A percentile compares a stretch with the other conserved stretches of the same genome.
Conservation (phyloP, 2,888 invertebrate genomes). For the Sturmia bella region DNA sequence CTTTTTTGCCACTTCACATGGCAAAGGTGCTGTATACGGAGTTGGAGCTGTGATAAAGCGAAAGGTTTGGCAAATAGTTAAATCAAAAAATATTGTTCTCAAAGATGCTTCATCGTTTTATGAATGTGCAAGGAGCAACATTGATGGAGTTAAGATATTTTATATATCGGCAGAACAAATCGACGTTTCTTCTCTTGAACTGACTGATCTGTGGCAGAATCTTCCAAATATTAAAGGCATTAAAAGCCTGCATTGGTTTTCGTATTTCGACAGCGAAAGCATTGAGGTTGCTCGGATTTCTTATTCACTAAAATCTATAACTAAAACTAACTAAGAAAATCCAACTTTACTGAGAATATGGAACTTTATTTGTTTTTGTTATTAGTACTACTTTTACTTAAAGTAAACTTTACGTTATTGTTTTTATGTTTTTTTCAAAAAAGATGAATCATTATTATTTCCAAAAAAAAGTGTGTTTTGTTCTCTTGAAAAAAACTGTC, state of each 20-base stretch:
- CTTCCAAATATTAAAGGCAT: not conserved
- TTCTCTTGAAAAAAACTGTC: too few species aligned
- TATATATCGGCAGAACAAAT: not conserved
- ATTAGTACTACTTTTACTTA: too few species aligned
- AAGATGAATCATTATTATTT: too few species aligned
- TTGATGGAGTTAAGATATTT: not conserved
- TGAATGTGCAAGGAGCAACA: not conserved
- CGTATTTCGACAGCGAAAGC: not conserved
- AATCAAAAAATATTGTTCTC: conserved; percentile 55
- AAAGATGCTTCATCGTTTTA: conserved; percentile 59
- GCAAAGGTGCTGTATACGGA: too few species aligned
- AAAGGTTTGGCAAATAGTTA: conserved; percentile 53
- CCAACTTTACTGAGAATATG: too few species aligned
- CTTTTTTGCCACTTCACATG: conserved; percentile 61
- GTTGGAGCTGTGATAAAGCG: conserved; percentile 32
- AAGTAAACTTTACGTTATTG: too few species aligned
- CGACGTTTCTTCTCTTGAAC: not conserved
- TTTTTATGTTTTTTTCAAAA: too few species aligned
- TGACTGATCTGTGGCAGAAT: conserved; percentile 40
- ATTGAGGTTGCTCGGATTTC: not conserved
- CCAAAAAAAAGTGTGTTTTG: too few species aligned
- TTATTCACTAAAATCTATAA: not conserved
- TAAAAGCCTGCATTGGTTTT: conserved; percentile 16
- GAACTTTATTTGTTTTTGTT: too few species aligned
- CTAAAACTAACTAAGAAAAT: too few species aligned